Conservation (phyloP, 2,888 invertebrate species). For the Odontocolon sp. region DNA sequence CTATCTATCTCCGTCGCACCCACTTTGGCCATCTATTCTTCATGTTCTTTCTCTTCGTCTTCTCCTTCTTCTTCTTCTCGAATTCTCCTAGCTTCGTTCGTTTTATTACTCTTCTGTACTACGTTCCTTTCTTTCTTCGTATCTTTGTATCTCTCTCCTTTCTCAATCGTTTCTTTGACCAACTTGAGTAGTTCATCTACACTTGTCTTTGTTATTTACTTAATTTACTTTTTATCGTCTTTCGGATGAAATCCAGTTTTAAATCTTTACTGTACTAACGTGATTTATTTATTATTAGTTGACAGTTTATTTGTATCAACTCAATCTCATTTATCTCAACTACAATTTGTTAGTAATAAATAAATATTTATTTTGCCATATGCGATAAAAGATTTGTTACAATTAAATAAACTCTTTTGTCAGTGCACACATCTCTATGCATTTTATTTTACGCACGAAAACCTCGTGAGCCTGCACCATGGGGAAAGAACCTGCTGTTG, state of each 20-base stretch:
- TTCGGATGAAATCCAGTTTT: neutral
- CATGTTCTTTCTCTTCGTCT: no score
- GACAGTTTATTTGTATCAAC: no score
- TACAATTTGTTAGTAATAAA: no score
- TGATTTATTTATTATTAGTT: no score
- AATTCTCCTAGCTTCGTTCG: slow-evolving; percentile 39
- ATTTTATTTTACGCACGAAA: neutral
- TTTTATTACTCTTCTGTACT: slow-evolving; percentile 38
- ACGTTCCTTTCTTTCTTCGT: slow-evolving; percentile 38
- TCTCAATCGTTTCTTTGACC: neutral
- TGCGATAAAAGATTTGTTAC: no score
- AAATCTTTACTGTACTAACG: neutral
- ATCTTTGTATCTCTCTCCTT: neutral
- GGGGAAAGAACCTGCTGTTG: neutral
- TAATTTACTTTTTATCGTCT: neutral
- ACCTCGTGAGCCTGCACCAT: slow-evolving; percentile 8
- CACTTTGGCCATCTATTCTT: slow-evolving; percentile 58
- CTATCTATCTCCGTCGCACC: slow-evolving; percentile 45
- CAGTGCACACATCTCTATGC: no score
- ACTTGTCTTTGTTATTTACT: slow-evolving; percentile 19
- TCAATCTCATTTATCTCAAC: no score
- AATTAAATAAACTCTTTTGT: no score
- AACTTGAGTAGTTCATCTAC: slow-evolving; percentile 56
- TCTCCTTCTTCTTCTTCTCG: slow-evolving; percentile 42
- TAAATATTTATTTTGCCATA: no score